Base-by-base conservation (phyloP, 2,797 vertebrate genomes). In the Orientallactaga sibirica region DNA sequence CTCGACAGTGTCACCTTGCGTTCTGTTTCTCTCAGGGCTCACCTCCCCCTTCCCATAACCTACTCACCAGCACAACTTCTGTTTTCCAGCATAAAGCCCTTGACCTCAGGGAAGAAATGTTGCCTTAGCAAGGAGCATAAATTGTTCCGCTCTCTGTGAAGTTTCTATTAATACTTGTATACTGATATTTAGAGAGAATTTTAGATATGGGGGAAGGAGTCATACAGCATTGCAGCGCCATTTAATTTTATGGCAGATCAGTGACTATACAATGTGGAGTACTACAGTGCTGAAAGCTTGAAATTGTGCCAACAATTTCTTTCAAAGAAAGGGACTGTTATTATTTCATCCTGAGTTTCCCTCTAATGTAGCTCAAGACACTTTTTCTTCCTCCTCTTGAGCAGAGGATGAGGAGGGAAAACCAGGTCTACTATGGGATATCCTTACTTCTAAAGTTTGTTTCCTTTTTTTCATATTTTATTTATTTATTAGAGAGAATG, bases 101-200 rank as follows among this genome's bases (percentile, higher is more conserved):
- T 86, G 66, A 86, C 61, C 29, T 92, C 58, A 83, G 37, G 52
- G 67, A 86, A 94, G 62, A 82, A 81, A 87, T 78, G 43, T 9
- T 15, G 7, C 12, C 29, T 90, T 73, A 73, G 85, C 7, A 74
- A 48, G 67, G 0, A 8, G 48, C 5, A 7, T 81, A 66, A 79
- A 76, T 88, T 93, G 76, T 81, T 84, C 68, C 83, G 68, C 41
- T 94, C 85, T n/a, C 14, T 79, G 10, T 90, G 80, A 95, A 5
- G 29, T 77, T 74, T 97, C 43, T 85, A 25, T 25, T 85, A 76
- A 93, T 95, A 81, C 92, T 96, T 96, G 90, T 81, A n/a, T 96
- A 92, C 84, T 83, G 43, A 78, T 92, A 48, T 70, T 91, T 89
- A 90, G 37, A 95, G 87, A 96, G 82, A 93, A 43, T 25, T 78